Conservation (phyloP, 37 sponge, comb jelly and placozoan species). For the Amphimedon queenslandica region DNA sequence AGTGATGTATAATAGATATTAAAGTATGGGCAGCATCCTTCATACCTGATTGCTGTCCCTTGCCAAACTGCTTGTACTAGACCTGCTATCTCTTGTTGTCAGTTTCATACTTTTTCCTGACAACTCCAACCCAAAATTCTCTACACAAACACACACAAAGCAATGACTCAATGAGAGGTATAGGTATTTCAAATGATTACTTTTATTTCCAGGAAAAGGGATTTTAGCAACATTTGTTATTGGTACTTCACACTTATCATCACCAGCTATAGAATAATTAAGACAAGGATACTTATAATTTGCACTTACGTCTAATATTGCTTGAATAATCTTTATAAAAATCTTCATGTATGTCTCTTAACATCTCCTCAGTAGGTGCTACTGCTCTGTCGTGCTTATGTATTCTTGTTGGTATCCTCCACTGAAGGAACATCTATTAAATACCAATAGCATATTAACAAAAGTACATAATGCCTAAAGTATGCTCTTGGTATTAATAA, state of each 20-base stretch:
- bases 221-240: conserved; percentile 56
- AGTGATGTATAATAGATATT: neutral
- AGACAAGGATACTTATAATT: neutral
- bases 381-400: conserved; percentile 48
- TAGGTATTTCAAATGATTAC: neutral
- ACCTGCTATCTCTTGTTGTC: neutral
- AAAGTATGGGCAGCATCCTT: neutral
- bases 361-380: conserved; percentile 12
- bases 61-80: no score
- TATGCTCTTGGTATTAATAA: neutral
- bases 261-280: conserved; percentile 29
- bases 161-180: neutral
- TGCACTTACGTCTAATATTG: neutral
- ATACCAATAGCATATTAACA: neutral
- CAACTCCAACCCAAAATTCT: neutral
- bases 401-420: conserved; percentile 40
- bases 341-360: conserved; percentile 24
- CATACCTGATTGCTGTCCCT: no score
- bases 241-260: conserved; percentile 35
- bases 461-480: no score
- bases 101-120: neutral
- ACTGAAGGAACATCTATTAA: conserved; percentile 34
- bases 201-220: conserved; percentile 42
- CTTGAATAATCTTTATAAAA: conserved; percentile 55
- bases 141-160: no score